A percentile compares a stretch with the other conserved stretches of the same genome.
phyloP scores from a whole-genome alignment of 1,140 invertebrate species.

The Mya arenaria region DNA sequence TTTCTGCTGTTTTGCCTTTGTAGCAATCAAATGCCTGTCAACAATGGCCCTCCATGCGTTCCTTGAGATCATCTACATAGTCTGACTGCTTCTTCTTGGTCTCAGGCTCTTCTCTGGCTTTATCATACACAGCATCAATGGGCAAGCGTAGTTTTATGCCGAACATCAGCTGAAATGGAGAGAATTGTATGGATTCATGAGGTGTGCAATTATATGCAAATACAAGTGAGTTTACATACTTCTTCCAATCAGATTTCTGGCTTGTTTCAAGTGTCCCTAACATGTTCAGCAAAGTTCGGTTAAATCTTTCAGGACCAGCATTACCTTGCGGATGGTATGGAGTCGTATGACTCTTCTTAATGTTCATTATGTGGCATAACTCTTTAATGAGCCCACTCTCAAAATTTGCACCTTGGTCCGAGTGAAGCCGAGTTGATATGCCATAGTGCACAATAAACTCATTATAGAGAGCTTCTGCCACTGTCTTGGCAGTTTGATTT shows the following conservation, averaged over 20 bases:
- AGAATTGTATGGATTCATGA: slow-evolving; percentile 48
- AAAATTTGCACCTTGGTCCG: slow-evolving; percentile 53
- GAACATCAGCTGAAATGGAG: slow-evolving; percentile 56
- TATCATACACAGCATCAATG: slow-evolving; percentile 40
- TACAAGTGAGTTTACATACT: slow-evolving; percentile 39
- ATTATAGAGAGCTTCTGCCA: slow-evolving; percentile 32
- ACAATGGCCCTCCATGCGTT: slow-evolving; percentile 18
- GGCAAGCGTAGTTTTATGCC: slow-evolving; percentile 46
- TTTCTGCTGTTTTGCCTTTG: slow-evolving; percentile 15
- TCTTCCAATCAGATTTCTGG: slow-evolving; percentile 54
- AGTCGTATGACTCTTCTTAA: slow-evolving; percentile 37
- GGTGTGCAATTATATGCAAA: slow-evolving; percentile 57
- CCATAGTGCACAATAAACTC: slow-evolving; percentile 52
- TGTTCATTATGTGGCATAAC: slow-evolving; percentile 33
- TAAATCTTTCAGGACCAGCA: slow-evolving; percentile 25
- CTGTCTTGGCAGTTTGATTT: slow-evolving; percentile 55
- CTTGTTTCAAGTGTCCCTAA: slow-evolving; percentile 42
- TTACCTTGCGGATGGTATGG: slow-evolving; percentile 25
- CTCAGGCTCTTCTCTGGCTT: not conserved
- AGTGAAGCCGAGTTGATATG: slow-evolving; percentile 32
- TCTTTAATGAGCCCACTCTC: slow-evolving; percentile 46
- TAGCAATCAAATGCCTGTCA: not conserved
- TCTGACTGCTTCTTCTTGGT: not conserved
- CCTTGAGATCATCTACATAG: slow-evolving; percentile 28
- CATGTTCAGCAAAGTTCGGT: slow-evolving; percentile 51